phyloP scores from a whole-genome alignment of 2,888 invertebrate species.

The Hyalella azteca region DNA sequence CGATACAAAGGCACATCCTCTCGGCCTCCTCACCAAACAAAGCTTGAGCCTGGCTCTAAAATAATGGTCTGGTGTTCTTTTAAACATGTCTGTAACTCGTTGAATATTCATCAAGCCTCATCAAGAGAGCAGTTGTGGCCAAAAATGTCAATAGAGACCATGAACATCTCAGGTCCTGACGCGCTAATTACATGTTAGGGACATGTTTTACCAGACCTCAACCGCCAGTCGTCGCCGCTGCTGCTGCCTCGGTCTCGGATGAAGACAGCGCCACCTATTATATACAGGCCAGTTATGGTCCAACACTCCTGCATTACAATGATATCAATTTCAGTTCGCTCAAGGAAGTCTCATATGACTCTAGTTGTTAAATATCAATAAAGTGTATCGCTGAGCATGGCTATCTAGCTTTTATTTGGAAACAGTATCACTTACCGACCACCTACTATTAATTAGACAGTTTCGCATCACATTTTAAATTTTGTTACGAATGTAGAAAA shows the following conservation, averaged over 20 bases:
- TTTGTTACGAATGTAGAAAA: too few relatives aligned
- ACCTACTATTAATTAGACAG: too few relatives aligned
- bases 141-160: conserved; percentile 36
- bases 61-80: background rate
- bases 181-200: conserved; percentile 35
- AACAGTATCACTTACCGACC: too few relatives aligned
- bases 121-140: conserved; percentile 34
- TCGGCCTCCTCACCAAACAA: conserved; percentile 26
- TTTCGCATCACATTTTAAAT: too few relatives aligned
- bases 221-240: background rate
- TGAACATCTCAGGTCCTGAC: conserved; percentile 36
- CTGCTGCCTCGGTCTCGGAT: too few relatives aligned
- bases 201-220: background rate
- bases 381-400: too few relatives aligned
- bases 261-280: conserved; percentile 6
- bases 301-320: too few relatives aligned
- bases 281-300: too few relatives aligned
- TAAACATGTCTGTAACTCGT: conserved; percentile 34
- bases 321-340: too few relatives aligned
- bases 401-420: too few relatives aligned
- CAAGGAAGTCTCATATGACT: too few relatives aligned
- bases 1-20: conserved; percentile 21
- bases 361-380: too few relatives aligned
- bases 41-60: background rate
- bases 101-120: conserved; percentile 36